Conservation (phyloP, 2,113 vertebrate genomes). For the mouse (Mus musculus) region DNA sequence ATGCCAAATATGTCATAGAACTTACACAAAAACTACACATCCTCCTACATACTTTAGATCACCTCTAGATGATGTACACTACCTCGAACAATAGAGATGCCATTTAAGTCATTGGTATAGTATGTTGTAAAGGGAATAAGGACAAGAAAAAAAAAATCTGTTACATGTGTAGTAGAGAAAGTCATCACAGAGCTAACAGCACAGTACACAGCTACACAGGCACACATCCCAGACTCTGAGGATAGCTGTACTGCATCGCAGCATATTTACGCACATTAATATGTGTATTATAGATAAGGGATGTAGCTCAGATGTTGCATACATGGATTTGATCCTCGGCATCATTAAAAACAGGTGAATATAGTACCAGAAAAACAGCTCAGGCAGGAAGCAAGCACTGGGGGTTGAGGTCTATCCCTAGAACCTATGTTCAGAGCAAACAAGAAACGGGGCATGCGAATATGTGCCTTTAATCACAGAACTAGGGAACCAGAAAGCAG, state of each 20-base stretch:
- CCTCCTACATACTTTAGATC: not conserved
- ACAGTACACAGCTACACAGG: not conserved
- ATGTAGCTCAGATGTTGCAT: not conserved
- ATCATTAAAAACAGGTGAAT: not conserved
- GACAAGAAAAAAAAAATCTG: not conserved
- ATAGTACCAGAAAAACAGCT: not conserved
- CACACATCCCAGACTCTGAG: too few relatives aligned
- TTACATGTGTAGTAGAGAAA: too few relatives aligned
- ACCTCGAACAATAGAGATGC: not conserved
- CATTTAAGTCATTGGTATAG: not conserved
- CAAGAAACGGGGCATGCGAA: not conserved
- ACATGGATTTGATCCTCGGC: not conserved
- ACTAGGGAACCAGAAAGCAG: not conserved
- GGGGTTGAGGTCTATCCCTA: not conserved
- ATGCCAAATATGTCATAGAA: fast-evolving
- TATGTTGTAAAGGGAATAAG: not conserved
- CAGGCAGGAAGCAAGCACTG: not conserved
- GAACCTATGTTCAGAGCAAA: not conserved
- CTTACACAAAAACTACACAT: not conserved
- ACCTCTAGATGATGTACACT: not conserved
- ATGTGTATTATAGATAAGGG: too few relatives aligned
- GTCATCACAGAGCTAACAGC: not conserved
- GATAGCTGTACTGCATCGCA: fast-evolving
- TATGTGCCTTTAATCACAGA: not conserved
- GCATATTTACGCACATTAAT: not conserved